Percentiles rank a stretch among this genome's conserved stretches.
Conservation (phyloP, 1,140 invertebrate species). For the Zaprionus davidi region DNA sequence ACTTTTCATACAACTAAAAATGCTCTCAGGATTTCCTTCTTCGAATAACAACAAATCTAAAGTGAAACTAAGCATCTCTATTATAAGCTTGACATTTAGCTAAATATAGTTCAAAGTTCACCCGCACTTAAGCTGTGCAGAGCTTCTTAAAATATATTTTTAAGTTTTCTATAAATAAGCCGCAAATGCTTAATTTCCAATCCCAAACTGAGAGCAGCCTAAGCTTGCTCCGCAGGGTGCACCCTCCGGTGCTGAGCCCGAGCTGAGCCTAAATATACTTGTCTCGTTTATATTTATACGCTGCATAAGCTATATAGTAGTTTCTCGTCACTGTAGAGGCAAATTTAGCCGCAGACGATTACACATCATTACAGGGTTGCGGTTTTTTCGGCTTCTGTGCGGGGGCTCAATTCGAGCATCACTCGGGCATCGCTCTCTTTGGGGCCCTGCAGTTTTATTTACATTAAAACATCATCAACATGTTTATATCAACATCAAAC, state of each 20-base stretch:
- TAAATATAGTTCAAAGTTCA: background rate
- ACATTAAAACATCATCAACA: constrained; percentile 83
- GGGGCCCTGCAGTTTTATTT: constrained; percentile 62
- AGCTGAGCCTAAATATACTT: constrained; percentile 12
- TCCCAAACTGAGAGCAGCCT: background rate
- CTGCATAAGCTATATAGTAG: background rate
- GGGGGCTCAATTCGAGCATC: background rate
- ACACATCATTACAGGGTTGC: constrained; percentile 70
- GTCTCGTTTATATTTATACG: constrained; percentile 6
- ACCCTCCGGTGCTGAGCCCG: background rate
- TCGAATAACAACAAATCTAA: too few relatives aligned
- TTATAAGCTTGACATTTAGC: background rate
- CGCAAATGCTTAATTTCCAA: background rate
- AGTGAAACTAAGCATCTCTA: background rate
- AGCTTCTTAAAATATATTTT: background rate
- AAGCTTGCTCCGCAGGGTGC: background rate
- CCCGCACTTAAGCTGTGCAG: background rate
- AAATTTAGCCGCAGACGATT: constrained; percentile 55
- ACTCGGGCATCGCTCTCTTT: background rate
- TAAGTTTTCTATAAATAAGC: background rate
- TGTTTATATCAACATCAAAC: constrained; percentile 83
- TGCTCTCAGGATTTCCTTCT: too few relatives aligned
- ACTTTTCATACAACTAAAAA: too few relatives aligned
- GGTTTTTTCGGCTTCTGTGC: background rate
- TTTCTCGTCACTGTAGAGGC: constrained; percentile 5